Evolutionary conservation across 2,797 vertebrate genomes (phyloP).

Genomic region (Lithobates sylvaticus): DNA sequence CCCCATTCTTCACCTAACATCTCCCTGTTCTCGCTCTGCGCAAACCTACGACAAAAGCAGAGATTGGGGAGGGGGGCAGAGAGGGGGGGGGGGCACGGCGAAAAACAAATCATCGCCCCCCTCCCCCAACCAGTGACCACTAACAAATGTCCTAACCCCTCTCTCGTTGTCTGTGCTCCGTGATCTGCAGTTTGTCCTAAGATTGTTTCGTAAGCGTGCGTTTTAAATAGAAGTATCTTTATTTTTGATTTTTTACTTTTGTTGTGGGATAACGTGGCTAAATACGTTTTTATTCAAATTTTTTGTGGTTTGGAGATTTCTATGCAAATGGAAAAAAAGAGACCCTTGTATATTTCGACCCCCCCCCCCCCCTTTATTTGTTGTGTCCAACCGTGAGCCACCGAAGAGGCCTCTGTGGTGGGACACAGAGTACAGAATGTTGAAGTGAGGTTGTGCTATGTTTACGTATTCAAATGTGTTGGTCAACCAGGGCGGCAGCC

Average conservation of each 20-base stretch:
- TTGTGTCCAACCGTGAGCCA: slow-evolving; percentile 48
- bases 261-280: slow-evolving; percentile 54
- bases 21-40: slow-evolving; percentile 41
- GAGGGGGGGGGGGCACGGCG: slow-evolving; percentile 64
- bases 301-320: slow-evolving; percentile 63
- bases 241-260: slow-evolving; percentile 31
- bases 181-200: slow-evolving; percentile 48
- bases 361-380: slow-evolving; percentile 21
- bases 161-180: slow-evolving; percentile 43
- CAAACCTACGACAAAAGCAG: slow-evolving; percentile 19
- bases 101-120: slow-evolving; percentile 31
- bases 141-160: slow-evolving; percentile 53
- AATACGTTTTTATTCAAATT: slow-evolving; percentile 32
- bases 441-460: slow-evolving; percentile 6
- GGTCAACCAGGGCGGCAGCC: neutral
- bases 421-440: slow-evolving; percentile 67
- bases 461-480: slow-evolving; percentile 20
- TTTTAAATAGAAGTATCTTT: slow-evolving; percentile 49
- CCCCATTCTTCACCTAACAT: slow-evolving; percentile 64
- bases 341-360: slow-evolving; percentile 34
- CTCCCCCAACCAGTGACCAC: slow-evolving; percentile 40
- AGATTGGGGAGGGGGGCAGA: slow-evolving; percentile 45
- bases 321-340: slow-evolving; percentile 63
- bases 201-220: slow-evolving; percentile 51
- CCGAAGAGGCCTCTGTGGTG: slow-evolving; percentile 55